Percentiles rank a stretch among this genome's conserved stretches.
phyloP scores from a whole-genome alignment of 1,140 invertebrate genomes.

The Drosophila melanica region DNA sequence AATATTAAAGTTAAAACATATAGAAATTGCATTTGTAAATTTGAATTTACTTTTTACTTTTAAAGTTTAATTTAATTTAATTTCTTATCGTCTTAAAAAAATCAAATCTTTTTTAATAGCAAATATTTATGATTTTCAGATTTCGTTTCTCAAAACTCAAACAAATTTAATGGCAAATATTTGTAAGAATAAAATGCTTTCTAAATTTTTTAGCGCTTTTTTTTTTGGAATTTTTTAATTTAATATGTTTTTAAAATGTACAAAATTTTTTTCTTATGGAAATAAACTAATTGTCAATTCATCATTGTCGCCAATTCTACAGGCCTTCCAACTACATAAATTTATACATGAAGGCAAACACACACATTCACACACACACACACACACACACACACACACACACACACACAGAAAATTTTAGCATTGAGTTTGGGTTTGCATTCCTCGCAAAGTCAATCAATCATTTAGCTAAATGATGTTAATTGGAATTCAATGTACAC shows the following conservation, averaged over 20 bases:
- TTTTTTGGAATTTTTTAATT: too few species aligned
- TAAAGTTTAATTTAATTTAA: too few species aligned
- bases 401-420: neutral
- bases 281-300: constrained; percentile 4
- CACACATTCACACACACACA: neutral
- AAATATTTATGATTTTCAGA: too few species aligned
- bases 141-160: too few species aligned
- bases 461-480: constrained; percentile 39
- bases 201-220: too few species aligned
- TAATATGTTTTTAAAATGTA: neutral
- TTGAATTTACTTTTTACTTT: too few species aligned
- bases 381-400: constrained; percentile 2
- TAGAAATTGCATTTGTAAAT: too few species aligned
- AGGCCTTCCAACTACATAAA: neutral
- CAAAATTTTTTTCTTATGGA: neutral
- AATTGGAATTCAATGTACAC: constrained; percentile 48
- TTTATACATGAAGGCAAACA: neutral
- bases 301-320: constrained; percentile 14
- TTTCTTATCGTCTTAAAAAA: too few species aligned
- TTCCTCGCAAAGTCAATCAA: constrained; percentile 39
- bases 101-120: too few species aligned
- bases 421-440: constrained; percentile 19
- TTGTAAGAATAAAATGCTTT: too few species aligned
- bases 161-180: too few species aligned
- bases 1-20: too few species aligned